Evolutionary conservation across 92 coral and sea anemone species (phyloP), one percentile per base, ranked within the genome.

Genomic region (Bergia puertoricense): DNA sequence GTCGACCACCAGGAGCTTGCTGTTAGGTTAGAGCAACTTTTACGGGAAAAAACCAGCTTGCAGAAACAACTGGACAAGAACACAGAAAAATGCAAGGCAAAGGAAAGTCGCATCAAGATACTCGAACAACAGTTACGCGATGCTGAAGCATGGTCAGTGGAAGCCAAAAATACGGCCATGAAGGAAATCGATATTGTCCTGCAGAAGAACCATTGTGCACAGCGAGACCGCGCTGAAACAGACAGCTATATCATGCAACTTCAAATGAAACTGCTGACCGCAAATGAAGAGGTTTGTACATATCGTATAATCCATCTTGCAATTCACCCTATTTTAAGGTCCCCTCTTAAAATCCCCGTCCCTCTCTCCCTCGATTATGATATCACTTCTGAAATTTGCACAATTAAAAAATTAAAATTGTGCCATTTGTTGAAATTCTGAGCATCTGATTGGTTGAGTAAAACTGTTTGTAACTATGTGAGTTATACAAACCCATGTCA

Each of bases 231-330:
- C 40, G 84, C 91, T 16, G 90, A 93, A 65, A 91, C 94, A 6
- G 92, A 93, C 51, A 89, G 89, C 72, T 91, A 89, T 46, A 93
- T 93, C 62, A 93, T 93, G 50, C 94, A 93, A 1, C 91, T 93
- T 18, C 96, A 93, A 74, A 93, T 92, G 86, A 93, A 93, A 69
- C 87, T 93, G 18, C 72, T 93, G 86, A 91, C 92, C 5, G 86
- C 91, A 6, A 90, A 88, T 16, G 96, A 93, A 48, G 92, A 91
- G 82, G 89, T 85, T 66, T 72, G 79, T 8, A 81, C 57, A 66
- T 68, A 75, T 6, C 13, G 30, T 30, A 8, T n/a, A 38, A 23
- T n/a, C 73, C 73, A 0, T 4, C 4, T 57, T 57, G 20, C 66
- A 57, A 16, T 16, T 16, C 66, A 30, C 66, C 66, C 69, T 7